These are phyloP conservation scores for Puntigrus tetrazona DNA, from an alignment of 2,113 vertebrate species.

Conservation along the genomic window DNA sequence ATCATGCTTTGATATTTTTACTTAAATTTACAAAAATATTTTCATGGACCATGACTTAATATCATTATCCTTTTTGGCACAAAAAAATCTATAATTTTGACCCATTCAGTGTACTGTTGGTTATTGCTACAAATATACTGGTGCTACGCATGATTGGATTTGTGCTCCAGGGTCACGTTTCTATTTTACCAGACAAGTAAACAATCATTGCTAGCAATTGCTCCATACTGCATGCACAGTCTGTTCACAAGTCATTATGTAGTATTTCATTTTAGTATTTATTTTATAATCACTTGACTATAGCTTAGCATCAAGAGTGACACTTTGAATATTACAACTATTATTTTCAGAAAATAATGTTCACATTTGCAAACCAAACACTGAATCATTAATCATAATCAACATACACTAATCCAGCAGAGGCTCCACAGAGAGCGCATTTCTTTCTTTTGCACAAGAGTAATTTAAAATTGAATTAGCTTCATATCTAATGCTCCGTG, in stretches of 20 bases:
- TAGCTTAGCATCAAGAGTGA: background rate
- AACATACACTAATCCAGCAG: background rate
- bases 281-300: background rate
- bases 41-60: too few species aligned
- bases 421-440: background rate
- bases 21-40: too few species aligned
- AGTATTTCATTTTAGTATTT: background rate
- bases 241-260: background rate
- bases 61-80: too few species aligned
- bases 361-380: background rate
- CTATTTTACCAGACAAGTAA: conserved; percentile 22
- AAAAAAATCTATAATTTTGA: too few species aligned
- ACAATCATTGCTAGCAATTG: background rate
- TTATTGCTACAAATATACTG: too few species aligned
- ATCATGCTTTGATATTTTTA: too few species aligned
- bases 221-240: background rate
- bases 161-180: background rate
- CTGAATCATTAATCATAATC: background rate
- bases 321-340: background rate
- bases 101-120: too few species aligned
- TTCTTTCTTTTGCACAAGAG: conserved; percentile 5
- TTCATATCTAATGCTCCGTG: background rate
- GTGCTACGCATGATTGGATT: too few species aligned
- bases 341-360: background rate
- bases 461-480: background rate